Percentiles rank a stretch among this genome's conserved stretches.
Conservation (phyloP, 2,113 vertebrate genomes). For the Lamprologus tigripictilis region DNA sequence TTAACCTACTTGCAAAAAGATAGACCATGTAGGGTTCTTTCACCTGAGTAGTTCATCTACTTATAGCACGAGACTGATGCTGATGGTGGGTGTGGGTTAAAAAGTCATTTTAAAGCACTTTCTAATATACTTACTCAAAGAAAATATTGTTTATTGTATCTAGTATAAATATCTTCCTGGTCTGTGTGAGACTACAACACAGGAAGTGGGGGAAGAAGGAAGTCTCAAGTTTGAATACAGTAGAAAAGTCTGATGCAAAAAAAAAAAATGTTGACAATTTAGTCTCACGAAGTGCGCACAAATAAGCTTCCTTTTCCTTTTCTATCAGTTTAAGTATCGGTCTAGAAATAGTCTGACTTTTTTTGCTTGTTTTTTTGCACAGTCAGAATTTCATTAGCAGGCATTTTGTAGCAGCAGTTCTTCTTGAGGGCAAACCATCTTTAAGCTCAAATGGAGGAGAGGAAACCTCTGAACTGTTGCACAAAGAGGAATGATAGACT, state of each 20-base stretch:
- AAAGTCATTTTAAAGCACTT: neutral
- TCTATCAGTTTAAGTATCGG: neutral
- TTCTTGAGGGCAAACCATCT: neutral
- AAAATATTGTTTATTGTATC: neutral
- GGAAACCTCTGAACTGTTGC: neutral
- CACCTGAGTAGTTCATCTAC: neutral
- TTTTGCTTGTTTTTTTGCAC: neutral
- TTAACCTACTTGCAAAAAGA: neutral
- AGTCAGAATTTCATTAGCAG: neutral
- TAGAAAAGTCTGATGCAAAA: neutral
- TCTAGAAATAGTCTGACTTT: neutral
- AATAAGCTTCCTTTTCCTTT: neutral
- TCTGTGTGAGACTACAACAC: constrained; percentile 36
- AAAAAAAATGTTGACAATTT: neutral
- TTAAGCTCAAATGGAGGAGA: neutral
- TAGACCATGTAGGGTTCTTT: neutral
- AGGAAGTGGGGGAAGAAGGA: constrained; percentile 63
- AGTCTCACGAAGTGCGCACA: neutral
- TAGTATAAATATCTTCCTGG: neutral
- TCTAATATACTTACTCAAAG: neutral
- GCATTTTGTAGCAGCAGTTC: neutral
- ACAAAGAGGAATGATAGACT: neutral
- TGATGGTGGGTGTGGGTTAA: neutral
- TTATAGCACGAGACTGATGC: neutral
- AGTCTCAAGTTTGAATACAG: neutral